Percentiles rank a stretch among this genome's conserved stretches.
These are phyloP conservation scores for Bellardia bayeri DNA, from an alignment of 2,888 invertebrate genomes.

Conservation along the genomic window DNA sequence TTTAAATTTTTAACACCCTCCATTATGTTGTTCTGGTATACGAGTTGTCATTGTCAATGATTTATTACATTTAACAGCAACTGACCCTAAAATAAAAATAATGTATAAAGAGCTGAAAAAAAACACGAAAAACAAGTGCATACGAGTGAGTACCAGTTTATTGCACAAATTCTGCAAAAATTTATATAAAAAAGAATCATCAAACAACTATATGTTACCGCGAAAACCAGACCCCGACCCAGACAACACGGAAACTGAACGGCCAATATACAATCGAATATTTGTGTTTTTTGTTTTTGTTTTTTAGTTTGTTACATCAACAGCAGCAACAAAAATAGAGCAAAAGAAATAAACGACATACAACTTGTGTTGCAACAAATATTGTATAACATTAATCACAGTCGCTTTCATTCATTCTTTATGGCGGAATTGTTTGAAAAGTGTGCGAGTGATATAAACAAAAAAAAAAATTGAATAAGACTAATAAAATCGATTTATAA, in stretches of 20 bases:
- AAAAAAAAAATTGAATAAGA: neutral
- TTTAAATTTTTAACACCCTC: conserved; percentile 43
- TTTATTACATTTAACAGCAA: conserved; percentile 72
- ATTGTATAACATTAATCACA: conserved; percentile 48
- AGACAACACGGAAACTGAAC: conserved; percentile 68
- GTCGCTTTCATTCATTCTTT: conserved; percentile 34
- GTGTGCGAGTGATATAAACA: neutral
- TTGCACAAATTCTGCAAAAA: conserved; percentile 42
- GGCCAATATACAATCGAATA: conserved; percentile 46
- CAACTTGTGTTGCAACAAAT: conserved; percentile 54
- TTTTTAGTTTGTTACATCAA: neutral
- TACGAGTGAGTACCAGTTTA: conserved; percentile 30
- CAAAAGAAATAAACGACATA: conserved; percentile 15
- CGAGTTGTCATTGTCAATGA: conserved; percentile 70
- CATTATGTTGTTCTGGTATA: conserved; percentile 48
- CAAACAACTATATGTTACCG: conserved; percentile 41
- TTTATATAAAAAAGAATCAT: neutral
- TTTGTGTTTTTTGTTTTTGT: conserved; percentile 15
- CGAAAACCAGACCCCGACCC: conserved; percentile 45
- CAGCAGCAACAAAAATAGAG: conserved; percentile 15
- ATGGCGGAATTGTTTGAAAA: conserved; percentile 27
- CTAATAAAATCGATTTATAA: conserved; percentile 8
- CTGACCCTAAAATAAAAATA: conserved; percentile 59
- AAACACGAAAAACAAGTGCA: conserved; percentile 11
- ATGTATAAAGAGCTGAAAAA: conserved; percentile 14